Base-by-base conservation (phyloP, 2,888 invertebrate genomes). In the Elmis aenea region DNA sequence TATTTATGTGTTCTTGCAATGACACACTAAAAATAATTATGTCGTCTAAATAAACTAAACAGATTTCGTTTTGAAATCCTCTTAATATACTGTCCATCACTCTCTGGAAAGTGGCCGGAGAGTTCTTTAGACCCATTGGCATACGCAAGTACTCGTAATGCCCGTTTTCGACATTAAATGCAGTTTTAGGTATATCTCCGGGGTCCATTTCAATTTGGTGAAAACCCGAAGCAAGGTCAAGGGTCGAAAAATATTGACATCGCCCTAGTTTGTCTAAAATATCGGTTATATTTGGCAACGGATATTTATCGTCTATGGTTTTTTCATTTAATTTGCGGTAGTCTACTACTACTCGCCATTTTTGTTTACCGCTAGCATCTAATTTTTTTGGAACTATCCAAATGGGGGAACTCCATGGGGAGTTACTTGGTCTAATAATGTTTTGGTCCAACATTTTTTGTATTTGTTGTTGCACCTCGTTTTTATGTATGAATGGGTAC, bases 51-150 rank as follows among this genome's bases (percentile, higher is more conserved):
- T 57, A 58, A 0, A 55, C 55, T 2, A 55, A 14, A 24, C 52
- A 52, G 1, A 43, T 33, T 8, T 13, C 51, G 13, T 57, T 55
- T 6, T 43, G 37, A 29, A 58, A 20, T 0, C 53, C 57, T 11
- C 38, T 30, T 5, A 66, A 34, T 2, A 57, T 47, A 22, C 59
- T n/a, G n/a, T n/a, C n/a, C n/a, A n/a, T n/a, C n/a, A n/a, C n/a
- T n/a, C n/a, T n/a, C n/a, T n/a, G n/a, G 59, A 38, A 66, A 66
- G 1, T 59, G 59, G 1, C 48, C 45, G 2, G 62, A 59, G 54
- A 47, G 26, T 53, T 58, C 24, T 49, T 46, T 3, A 62, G 38
- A 0, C 60, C 61, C 31, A 60, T 54, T 1, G 54, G 54, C 56
- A 66, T 55, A 2, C 57, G 36, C 13, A 34, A 22, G 34, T 46